Percentiles rank a stretch among this genome's conserved stretches.
Evolutionary conservation across 2,888 invertebrate genomes (phyloP).

Genomic region (Sinhomidia bicolor): DNA sequence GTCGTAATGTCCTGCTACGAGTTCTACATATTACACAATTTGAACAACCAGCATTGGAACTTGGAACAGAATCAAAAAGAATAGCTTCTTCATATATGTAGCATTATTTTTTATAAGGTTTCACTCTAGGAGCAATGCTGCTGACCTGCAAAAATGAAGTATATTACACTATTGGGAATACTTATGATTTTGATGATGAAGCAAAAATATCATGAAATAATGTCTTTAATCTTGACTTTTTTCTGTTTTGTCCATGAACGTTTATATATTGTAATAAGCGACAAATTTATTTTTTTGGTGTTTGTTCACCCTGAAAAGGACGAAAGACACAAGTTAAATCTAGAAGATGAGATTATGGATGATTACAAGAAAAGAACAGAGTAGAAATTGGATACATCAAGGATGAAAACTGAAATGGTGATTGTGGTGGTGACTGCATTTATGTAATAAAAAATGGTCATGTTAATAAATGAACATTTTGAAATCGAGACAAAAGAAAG

Average conservation of each 20-base stretch:
- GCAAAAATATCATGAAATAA: background rate
- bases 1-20: background rate
- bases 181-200: background rate
- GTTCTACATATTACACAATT: background rate
- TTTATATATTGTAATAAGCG: too few relatives aligned
- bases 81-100: too few relatives aligned
- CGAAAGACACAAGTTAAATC: background rate
- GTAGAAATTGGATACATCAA: background rate
- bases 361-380: background rate
- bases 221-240: background rate
- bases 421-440: background rate
- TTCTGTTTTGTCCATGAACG: background rate
- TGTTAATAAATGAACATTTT: too few relatives aligned
- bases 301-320: background rate
- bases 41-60: background rate
- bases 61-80: background rate
- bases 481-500: too few relatives aligned
- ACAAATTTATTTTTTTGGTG: too few relatives aligned
- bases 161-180: too few relatives aligned
- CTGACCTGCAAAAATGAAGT: background rate
- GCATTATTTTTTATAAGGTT: background rate
- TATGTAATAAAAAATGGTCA: too few relatives aligned
- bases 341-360: background rate
- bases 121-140: background rate
- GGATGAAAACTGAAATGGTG: background rate